Base-by-base conservation (phyloP, 1,140 invertebrate genomes). In the Leptinotarsa undecemlineata region DNA sequence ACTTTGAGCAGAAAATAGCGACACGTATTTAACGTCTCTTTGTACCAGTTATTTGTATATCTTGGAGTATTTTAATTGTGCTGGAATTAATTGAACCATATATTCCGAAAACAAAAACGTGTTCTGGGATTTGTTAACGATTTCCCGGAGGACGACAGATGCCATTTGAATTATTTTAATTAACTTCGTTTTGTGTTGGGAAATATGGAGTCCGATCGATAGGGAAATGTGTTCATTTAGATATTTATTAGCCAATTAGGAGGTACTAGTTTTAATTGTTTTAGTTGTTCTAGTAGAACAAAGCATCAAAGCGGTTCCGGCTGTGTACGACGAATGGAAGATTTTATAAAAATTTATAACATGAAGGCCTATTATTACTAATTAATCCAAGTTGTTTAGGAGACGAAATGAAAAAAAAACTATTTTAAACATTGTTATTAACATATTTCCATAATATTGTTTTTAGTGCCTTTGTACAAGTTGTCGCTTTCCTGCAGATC, bases 211-310 rank as follows among this genome's bases (percentile, higher is more conserved):
- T 19, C n/a, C n/a, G 47, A 26, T 20, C 20, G 33, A 26, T 71
- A 48, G 21, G 51, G 26, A 71, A 71, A 71, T 71, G 69, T 71
- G 51, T 71, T 71, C 33, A 71, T 71, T 71, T 71, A 62, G 48
- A 71, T 57, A 71, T 71, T 71, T 71, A 71, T 71, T 14, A 14
- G 60, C 69, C 69, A 71, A 71, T 71, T 71, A 71, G 66, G 33
- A 57, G 51, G 33, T 19, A 57, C 3, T 57, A 57, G 51, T 57
- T 57, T 57, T 57, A 57, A 57, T 57, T 57, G 51, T 57, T 57
- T 57, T 0, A 57, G 15, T 57, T 57, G 51, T 57, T 3, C 51
- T 42, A 19, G 51, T 57, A 57, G n/a, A 57, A 19, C 51, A 57
- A 19, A 17, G n/a, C 15, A 17, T 57, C 51, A 57, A 57, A 57